Conservation (phyloP, 1,140 invertebrate genomes). For the Centruroides vittatus region DNA sequence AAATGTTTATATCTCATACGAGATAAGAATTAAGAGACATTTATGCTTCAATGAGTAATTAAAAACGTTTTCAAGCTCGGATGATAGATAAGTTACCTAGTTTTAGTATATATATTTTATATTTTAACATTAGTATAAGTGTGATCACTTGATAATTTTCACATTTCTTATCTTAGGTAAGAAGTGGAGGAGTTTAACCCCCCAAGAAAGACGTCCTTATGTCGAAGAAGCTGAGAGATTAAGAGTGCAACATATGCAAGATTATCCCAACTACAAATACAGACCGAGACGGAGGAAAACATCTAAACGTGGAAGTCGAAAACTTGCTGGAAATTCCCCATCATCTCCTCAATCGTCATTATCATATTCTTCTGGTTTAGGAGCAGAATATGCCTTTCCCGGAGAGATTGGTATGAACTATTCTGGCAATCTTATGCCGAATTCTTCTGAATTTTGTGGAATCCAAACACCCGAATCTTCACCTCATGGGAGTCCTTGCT, state of each 20-base stretch:
- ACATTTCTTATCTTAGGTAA: slow-evolving; percentile 16
- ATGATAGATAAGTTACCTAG: too few species aligned
- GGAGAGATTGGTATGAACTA: too few species aligned
- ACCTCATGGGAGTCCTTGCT: slow-evolving; percentile 46
- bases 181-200: slow-evolving; percentile 35
- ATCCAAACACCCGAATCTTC: slow-evolving; percentile 55
- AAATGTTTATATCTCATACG: too few species aligned
- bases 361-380: background rate
- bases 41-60: too few species aligned
- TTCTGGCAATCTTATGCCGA: too few species aligned
- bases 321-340: background rate
- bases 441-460: slow-evolving; percentile 28
- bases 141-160: too few species aligned
- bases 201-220: slow-evolving; percentile 30
- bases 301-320: slow-evolving; percentile 43
- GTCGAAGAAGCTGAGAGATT: slow-evolving; percentile 35
- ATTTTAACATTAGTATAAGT: too few species aligned
- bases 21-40: too few species aligned
- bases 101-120: too few species aligned
- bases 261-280: slow-evolving; percentile 91
- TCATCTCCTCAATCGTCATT: background rate
- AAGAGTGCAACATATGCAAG: slow-evolving; percentile 38
- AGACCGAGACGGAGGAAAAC: slow-evolving; percentile 75
- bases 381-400: background rate
- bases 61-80: too few species aligned